Base-by-base conservation (phyloP, 2,797 vertebrate species). In the Darevskia nairensis region DNA sequence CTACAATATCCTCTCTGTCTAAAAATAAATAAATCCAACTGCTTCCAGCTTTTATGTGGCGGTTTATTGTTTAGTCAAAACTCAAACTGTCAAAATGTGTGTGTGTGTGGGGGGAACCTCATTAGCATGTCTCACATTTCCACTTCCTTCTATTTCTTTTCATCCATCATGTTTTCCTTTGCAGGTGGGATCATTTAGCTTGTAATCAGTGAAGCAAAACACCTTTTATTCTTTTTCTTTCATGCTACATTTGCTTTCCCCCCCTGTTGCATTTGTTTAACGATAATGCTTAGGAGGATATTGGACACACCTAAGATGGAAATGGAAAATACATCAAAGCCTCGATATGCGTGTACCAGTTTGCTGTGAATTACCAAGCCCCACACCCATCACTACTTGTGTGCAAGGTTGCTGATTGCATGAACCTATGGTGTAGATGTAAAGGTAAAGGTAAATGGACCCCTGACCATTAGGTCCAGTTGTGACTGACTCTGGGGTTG, bases 141-240 rank as follows among this genome's bases (percentile, higher is more conserved):
- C 25, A 72, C 27, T 74, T 11, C 46, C 25, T 89, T 80, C 76
- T 64, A 66, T 85, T 75, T 66, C 69, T 50, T 72, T 50, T 64
- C n/a, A 89, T 89, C 85, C 75, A 89, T 81, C 59, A 68, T 80
- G 77, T 88, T 85, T 85, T 85, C 55, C 82, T 85, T 85, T 79
- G 69, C 82, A 89, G 82, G 88, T 85, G 76, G 82, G 55, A 66
- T 74, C 39, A 74, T 85, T 79, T 81, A 85, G 41, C 69, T 68
- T 80, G 59, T 80, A 80, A 89, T 66, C 83, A 85, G 69, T 39
- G 77, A 89, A 85, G 82, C 88, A 85, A 85, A 85, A 81, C 88
- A 75, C 23, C 21, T 32, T 80, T 61, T 80, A 80, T 84, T 78
- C 39, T 78, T 85, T 89, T 80, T 61, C 21, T 71, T 44, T 78